These are phyloP conservation scores for Coelinius sp. DNA, from an alignment of 2,888 invertebrate genomes.

Conservation along the genomic window DNA sequence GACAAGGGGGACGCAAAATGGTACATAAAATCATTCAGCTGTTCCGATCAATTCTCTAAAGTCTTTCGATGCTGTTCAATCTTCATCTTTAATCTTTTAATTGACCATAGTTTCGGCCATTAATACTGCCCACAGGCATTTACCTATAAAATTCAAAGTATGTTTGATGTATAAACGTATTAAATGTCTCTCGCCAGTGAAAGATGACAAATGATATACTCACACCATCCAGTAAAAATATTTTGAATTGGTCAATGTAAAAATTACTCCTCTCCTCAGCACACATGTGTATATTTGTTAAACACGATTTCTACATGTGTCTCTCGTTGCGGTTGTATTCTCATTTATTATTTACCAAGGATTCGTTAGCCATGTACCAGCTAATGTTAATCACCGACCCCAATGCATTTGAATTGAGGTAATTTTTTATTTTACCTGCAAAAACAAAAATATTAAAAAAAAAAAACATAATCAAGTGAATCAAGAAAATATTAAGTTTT, in stretches of 20 bases:
- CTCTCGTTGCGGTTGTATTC: not conserved
- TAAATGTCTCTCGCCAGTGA: not conserved
- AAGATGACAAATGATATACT: not conserved
- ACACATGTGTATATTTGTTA: not conserved
- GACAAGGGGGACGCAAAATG: too few relatives aligned
- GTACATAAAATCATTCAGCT: too few relatives aligned
- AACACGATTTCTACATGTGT: not conserved
- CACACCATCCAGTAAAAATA: not conserved
- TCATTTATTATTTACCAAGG: not conserved
- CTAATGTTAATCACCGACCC: not conserved
- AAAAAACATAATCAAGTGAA: too few relatives aligned
- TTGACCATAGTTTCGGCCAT: too few relatives aligned
- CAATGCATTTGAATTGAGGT: not conserved
- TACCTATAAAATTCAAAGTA: not conserved
- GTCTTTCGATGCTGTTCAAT: too few relatives aligned
- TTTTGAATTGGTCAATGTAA: not conserved
- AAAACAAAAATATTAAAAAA: too few relatives aligned
- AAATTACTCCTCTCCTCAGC: not conserved
- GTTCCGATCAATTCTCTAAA: too few relatives aligned
- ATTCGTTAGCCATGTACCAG: not conserved
- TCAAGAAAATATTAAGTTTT: too few relatives aligned
- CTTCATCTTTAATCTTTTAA: too few relatives aligned
- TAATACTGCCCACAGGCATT: constrained; percentile 25
- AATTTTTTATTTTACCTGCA: not conserved
- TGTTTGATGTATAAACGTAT: not conserved